These are phyloP conservation scores for Cochlearius cochlearius DNA, from an alignment of 2,113 vertebrate species.

Conservation along the genomic window DNA sequence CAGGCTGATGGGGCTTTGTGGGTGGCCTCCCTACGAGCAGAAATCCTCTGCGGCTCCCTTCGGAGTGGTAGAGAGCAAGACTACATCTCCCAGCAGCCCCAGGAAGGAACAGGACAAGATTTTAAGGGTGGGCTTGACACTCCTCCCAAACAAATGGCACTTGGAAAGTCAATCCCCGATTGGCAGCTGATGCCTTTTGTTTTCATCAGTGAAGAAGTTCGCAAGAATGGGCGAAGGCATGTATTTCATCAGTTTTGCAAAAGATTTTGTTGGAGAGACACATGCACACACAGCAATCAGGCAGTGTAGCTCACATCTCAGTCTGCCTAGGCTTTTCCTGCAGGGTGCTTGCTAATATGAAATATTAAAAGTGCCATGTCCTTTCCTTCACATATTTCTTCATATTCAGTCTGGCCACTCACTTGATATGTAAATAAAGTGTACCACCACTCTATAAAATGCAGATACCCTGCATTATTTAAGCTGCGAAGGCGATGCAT, in stretches of 20 bases:
- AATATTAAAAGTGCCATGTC: slow-evolving; percentile 74
- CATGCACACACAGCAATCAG: neutral
- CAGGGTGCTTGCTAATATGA: slow-evolving; percentile 56
- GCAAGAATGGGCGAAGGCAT: neutral
- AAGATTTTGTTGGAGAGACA: neutral
- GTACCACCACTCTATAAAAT: slow-evolving; percentile 67
- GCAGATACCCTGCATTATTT: slow-evolving; percentile 80
- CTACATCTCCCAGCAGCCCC: slow-evolving; percentile 58
- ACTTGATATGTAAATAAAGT: slow-evolving; percentile 87
- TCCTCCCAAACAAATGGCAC: neutral
- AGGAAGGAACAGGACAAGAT: neutral
- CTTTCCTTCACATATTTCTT: slow-evolving; percentile 72
- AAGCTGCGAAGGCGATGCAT: slow-evolving; percentile 77
- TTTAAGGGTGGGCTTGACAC: neutral
- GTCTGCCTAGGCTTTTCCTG: slow-evolving; percentile 29
- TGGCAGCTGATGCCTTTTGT: neutral
- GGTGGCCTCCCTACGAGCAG: neutral
- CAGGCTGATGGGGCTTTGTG: neutral
- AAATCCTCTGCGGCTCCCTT: neutral
- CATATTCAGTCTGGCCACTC: slow-evolving; percentile 74
- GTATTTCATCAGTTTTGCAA: neutral
- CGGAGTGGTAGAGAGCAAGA: fast-evolving
- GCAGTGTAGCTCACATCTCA: neutral
- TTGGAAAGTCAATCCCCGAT: neutral
- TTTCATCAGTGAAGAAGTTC: neutral